A percentile compares a stretch with the other conserved stretches of the same genome.
Conservation (phyloP, 2,797 vertebrate genomes). For the Steatocranus sp. region DNA sequence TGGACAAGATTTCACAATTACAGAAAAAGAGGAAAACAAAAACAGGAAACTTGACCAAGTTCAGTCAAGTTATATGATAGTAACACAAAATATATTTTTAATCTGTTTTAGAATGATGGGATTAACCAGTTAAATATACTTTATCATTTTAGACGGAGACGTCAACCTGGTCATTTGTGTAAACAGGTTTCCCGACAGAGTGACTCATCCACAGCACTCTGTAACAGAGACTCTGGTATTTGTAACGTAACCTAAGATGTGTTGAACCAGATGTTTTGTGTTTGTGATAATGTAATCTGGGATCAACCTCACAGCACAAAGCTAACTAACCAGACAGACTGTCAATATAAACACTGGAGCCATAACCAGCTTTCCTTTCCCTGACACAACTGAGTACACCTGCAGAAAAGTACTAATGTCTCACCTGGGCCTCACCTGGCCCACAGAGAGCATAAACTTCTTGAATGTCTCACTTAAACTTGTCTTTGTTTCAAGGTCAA, state of each 20-base stretch:
- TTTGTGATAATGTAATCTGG: neutral
- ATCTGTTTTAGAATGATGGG: neutral
- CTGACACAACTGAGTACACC: neutral
- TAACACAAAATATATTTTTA: neutral
- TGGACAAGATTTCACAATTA: neutral
- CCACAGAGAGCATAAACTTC: neutral
- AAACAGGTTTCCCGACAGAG: neutral
- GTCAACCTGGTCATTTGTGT: neutral
- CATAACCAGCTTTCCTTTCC: neutral
- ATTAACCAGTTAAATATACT: neutral
- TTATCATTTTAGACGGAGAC: neutral
- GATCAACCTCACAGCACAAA: neutral
- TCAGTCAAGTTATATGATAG: neutral
- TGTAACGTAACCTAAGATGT: neutral
- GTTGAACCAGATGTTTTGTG: neutral
- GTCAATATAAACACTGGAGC: neutral
- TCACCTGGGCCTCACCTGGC: neutral
- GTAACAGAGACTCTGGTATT: neutral
- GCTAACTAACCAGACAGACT: neutral
- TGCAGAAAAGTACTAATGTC: neutral
- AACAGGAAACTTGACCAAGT: neutral
- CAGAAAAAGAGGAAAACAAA: neutral
- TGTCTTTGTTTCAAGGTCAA: neutral
- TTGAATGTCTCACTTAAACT: neutral
- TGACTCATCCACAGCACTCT: neutral